Evolutionary conservation across 2,113 vertebrate genomes (phyloP).

Genomic region (Cryptomyrus ogoouensis): DNA sequence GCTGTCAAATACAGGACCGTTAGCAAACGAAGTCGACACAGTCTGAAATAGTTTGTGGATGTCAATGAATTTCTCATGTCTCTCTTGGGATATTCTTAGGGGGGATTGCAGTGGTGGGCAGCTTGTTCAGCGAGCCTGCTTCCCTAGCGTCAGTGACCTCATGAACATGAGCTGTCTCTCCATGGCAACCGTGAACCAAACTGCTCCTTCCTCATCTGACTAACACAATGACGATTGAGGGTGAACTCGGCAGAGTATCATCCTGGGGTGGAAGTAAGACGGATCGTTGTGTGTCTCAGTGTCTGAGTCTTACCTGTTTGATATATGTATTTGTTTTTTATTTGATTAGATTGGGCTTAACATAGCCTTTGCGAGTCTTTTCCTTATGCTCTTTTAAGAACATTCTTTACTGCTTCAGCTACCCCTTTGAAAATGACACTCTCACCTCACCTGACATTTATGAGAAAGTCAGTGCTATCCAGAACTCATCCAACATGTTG

Average conservation of each 20-base stretch:
- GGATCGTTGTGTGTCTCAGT: background rate
- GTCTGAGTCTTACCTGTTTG: background rate
- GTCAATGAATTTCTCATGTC: conserved; percentile 43
- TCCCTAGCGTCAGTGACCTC: conserved; percentile 11
- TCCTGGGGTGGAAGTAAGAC: background rate
- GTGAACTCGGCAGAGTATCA: background rate
- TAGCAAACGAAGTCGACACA: conserved; percentile 38
- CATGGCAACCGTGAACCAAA: conserved; percentile 49
- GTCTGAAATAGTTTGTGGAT: conserved; percentile 33
- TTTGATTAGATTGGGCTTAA: background rate
- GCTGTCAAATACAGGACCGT: conserved; percentile 31
- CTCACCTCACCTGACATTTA: conserved; percentile 16
- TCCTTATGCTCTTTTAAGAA: background rate
- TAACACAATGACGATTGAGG: conserved; percentile 28
- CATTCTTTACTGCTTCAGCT: background rate
- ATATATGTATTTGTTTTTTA: conserved; percentile 32
- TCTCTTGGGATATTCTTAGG: conserved; percentile 16
- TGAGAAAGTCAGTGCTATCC: background rate
- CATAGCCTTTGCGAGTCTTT: background rate
- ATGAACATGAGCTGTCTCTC: conserved; percentile 41
- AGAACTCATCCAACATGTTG: background rate
- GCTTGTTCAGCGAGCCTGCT: conserved; percentile 41
- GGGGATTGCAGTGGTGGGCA: conserved; percentile 20
- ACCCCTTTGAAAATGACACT: conserved; percentile 17
- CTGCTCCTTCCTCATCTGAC: conserved; percentile 28